Evolutionary conservation across 2,797 vertebrate species (phyloP), one percentile per base, ranked within the genome.

Genomic region (Pseudochirops corinnae): DNA sequence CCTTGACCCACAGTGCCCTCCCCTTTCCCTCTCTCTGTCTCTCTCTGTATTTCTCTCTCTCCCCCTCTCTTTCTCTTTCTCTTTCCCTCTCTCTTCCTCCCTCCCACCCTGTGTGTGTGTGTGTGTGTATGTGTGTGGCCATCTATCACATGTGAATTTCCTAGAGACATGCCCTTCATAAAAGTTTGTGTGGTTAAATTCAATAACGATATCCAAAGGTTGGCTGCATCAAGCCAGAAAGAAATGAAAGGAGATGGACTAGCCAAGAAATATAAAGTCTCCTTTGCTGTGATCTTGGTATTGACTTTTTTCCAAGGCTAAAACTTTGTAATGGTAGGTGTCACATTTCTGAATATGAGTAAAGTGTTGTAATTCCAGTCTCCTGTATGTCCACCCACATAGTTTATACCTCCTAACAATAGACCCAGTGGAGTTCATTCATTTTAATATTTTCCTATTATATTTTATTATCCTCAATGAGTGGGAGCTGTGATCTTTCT

Each of bases 391-490:
- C 26, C 31, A 91, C 46, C 39, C 39, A 60, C 39, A 67, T 31
- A 56, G 50, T 95, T 87, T 95, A 92, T 0, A 0, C 16, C 24
- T 95, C 95, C 67, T 92, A 58, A 95, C 93, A 92, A 91, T 96
- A 82, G 67, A 94, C 4, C 31, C 53, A 92, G 62, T 2, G 53
- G 52, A 91, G 5, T 93, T 91, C 13, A 90, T 95, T 97, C 91
- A 74, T 91, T 93, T 60, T 55, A 56, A 90, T 1, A 53, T 67
- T 93, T 16, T 94, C 60, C 33, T 55, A 92, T 67, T 91, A 33
- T 62, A 57, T 18, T 95, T 93, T 90, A 93, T 93, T 95, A 53
- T 55, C 62, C 90, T 58, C 94, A 62, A 91, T 90, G 21, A 29
- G 67, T 28, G 93, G 55, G 95, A 94, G 1, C 53, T 93, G 56